These are phyloP conservation scores for Neotoma lepida DNA, from an alignment of 2,113 vertebrate genomes.

Conservation along the genomic window DNA sequence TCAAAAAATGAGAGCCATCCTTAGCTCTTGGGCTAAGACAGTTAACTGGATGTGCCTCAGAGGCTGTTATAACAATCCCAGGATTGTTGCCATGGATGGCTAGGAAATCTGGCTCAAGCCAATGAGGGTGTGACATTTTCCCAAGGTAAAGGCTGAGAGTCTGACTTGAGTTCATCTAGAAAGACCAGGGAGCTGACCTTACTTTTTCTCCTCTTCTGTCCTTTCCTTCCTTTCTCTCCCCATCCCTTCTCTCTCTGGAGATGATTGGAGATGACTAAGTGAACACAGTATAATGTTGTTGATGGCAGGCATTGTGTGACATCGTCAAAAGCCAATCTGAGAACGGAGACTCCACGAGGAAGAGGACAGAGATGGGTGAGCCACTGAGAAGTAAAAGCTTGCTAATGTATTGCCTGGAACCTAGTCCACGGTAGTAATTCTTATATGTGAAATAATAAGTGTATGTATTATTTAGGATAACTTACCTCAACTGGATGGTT, in stretches of 20 bases:
- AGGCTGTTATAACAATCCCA: neutral
- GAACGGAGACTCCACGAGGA: neutral
- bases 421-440: neutral
- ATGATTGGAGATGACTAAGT: neutral
- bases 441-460: neutral
- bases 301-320: neutral
- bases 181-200: neutral
- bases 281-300: neutral
- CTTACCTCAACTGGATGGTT: neutral
- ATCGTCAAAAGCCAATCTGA: neutral
- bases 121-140: neutral
- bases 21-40: neutral
- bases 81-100: neutral
- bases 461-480: neutral
- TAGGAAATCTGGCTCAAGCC: neutral
- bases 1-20: neutral
- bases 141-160: neutral
- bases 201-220: neutral
- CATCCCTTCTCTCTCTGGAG: neutral
- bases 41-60: neutral
- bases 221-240: neutral
- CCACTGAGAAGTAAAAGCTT: neutral
- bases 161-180: neutral
- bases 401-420: neutral
- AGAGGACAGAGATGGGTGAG: neutral